Percentiles rank a stretch among this genome's conserved stretches.
phyloP scores from a whole-genome alignment of 1,140 invertebrate species.

The Coptotermes formosanus region DNA sequence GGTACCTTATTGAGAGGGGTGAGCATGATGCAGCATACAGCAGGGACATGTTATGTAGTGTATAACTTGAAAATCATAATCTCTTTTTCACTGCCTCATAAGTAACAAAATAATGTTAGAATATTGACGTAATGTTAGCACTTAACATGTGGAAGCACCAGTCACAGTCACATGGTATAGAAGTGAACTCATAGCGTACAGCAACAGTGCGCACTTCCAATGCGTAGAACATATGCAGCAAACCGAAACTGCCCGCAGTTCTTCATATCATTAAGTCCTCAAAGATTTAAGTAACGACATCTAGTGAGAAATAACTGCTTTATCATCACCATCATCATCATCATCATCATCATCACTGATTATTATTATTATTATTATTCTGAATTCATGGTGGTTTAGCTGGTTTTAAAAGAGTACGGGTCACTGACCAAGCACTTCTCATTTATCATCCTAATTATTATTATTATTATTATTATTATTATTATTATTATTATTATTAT shows the following conservation, averaged over 20 bases:
- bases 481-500: conserved; percentile 3
- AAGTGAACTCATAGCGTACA: background rate
- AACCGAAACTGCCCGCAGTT: background rate
- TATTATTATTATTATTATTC: too few species aligned
- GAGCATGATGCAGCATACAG: background rate
- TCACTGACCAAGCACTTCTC: too few species aligned
- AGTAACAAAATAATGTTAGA: conserved; percentile 10
- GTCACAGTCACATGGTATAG: background rate
- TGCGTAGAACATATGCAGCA: background rate
- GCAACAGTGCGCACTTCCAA: background rate
- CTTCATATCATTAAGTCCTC: conserved; percentile 4
- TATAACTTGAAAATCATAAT: background rate
- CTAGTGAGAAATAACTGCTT: background rate
- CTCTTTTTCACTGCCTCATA: conserved; percentile 11
- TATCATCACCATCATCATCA: background rate
- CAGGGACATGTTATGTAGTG: background rate
- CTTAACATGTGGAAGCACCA: conserved; percentile 17
- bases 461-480: conserved; percentile 9
- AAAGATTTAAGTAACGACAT: background rate
- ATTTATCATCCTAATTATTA: background rate
- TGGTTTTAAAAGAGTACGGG: too few species aligned
- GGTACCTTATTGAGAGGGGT: too few species aligned
- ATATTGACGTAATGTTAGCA: background rate
- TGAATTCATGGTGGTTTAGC: too few species aligned
- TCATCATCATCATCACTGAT: too few species aligned